Evolutionary conservation across 1,140 invertebrate species (phyloP), one percentile per base, ranked within the genome.

Genomic region (Drosophila nikananu): DNA sequence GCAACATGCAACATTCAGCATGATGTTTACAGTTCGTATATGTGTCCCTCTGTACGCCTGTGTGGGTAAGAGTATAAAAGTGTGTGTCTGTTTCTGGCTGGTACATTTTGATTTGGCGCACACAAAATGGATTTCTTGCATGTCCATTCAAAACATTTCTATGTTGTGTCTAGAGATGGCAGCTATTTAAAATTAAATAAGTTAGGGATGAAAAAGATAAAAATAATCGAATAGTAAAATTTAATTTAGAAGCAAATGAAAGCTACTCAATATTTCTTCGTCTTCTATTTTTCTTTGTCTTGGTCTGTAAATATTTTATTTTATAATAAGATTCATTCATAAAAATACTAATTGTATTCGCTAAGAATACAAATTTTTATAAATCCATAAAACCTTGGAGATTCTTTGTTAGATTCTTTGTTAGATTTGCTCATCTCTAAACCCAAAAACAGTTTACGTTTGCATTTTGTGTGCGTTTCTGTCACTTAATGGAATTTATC

Each of bases 401-500:
- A n/a, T n/a, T n/a, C n/a, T n/a, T n/a, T n/a, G 8, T 19, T 30
- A 3, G 17, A 27, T 5, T 5, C 19, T 19, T 5, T 44, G 41
- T 12, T 44, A 19, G 5, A 12, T 4, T 39, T 19, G 9, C 23
- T 30, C 75, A 78, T 78, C 75, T 51, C 75, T 78, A 77, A 42
- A 2, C 21, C 4, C 30, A 48, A 70, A 52, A 61, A 27, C 37
- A 44, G 75, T 77, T 68, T 77, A 49, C 67, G 76, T 70, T 79
- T 67, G 66, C 65, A 62, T 57, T 75, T 61, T 73, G 73, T 66
- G 67, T 67, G 78, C 71, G 83, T 82, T 32, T 46, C 84, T 87
- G 81, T 81, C 86, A 89, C 86, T 84, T 89, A 89, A 89, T 89
- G 78, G 86, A 89, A 89, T 89, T 89, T 89, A 89, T 89, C 86